These are phyloP conservation scores for Allophyes oxyacanthae DNA, from an alignment of 2,888 invertebrate genomes.

Conservation along the genomic window DNA sequence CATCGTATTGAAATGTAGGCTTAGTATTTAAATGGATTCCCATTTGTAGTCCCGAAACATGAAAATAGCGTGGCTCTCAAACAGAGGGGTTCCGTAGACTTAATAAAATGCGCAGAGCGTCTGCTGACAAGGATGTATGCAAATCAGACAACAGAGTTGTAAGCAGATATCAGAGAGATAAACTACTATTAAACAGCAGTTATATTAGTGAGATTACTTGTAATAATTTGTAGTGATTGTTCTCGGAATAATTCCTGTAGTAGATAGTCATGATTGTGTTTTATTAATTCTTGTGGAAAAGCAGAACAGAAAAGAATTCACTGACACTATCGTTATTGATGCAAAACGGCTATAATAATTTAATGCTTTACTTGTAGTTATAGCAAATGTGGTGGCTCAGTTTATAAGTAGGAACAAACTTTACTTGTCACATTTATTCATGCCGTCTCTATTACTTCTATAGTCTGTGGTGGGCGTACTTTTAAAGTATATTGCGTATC, in stretches of 20 bases:
- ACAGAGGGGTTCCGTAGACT: constrained; percentile 80
- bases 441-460: constrained; percentile 56
- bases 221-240: too few relatives aligned
- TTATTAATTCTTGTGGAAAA: too few relatives aligned
- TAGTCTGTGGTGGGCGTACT: constrained; percentile 71
- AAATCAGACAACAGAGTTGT: constrained; percentile 53
- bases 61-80: constrained; percentile 90
- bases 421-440: neutral
- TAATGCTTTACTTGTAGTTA: neutral
- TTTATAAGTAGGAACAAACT: neutral
- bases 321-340: too few relatives aligned
- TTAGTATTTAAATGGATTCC: constrained; percentile 89
- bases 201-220: too few relatives aligned
- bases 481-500: constrained; percentile 85
- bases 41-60: constrained; percentile 89
- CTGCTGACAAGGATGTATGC: constrained; percentile 65
- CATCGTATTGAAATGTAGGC: constrained; percentile 86
- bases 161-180: constrained; percentile 2
- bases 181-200: neutral
- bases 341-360: too few relatives aligned
- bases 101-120: constrained; percentile 71
- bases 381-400: neutral
- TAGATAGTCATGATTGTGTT: neutral
- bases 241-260: neutral
- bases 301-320: too few relatives aligned